Evolutionary conservation across 2,113 vertebrate species (phyloP), one percentile per base, ranked within the genome.

Genomic region (Harpagus bidentatus): DNA sequence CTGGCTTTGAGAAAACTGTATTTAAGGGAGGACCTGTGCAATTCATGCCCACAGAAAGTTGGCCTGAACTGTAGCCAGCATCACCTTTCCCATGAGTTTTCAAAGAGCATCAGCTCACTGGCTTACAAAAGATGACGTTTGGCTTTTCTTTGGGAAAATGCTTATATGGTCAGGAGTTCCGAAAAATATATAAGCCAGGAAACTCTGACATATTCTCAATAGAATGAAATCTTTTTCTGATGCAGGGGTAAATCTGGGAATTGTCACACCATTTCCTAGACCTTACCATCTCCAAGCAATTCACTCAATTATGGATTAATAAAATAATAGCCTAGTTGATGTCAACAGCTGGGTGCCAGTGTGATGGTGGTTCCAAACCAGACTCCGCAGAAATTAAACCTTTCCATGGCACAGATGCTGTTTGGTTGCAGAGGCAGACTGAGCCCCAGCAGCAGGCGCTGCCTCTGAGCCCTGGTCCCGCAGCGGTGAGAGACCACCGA

Each of bases 401-500:
- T 13, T 52, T 40, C 21, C 1, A 0, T 43, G 34, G 16, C 55
- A 31, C 16, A 56, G 74, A 26, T 0, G 1, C 25, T 25, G 14
- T 3, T 55, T 17, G 16, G 5, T 78, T 23, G n/a, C 26, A 69
- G 31, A 43, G 20, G 18, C 40, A 74, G 22, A 8, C 6, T 31
- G 47, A 89, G 42, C 8, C 12, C 31, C 31, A 32, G n/a, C 15
- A 62, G 31, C 53, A 43, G 31, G 4, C 0, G 0, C 29, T 72
- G 65, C 9, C 31, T 28, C 28, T 20, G 25, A 52, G 26, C 11
- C 6, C 19, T 34, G 0, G 1, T 34, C 53, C 55, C 4, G 23
- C 11, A 26, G 16, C 7, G 0, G 0, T n/a, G 43, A 29, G 47
- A 11, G 16, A 62, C 11, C 34, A 62, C 21, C 28, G n/a, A 84